Percentiles rank a stretch among this genome's conserved stretches.
Evolutionary conservation across 2,113 vertebrate genomes (phyloP).

Genomic region (Ascaphus truei): DNA sequence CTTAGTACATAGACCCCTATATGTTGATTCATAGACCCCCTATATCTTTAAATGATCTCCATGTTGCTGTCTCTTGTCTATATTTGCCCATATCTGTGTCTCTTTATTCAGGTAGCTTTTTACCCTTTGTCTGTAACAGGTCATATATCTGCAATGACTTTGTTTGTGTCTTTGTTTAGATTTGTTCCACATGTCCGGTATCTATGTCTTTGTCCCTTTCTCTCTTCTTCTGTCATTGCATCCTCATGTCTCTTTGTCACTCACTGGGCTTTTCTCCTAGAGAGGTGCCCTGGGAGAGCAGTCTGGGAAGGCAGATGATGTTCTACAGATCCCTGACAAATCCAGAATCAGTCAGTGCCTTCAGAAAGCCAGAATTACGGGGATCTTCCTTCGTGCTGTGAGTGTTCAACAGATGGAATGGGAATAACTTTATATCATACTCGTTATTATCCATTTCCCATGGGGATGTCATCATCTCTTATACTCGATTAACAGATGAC

Average conservation of each 20-base stretch:
- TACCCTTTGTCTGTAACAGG: not conserved
- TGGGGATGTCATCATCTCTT: too few relatives aligned
- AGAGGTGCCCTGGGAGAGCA: not conserved
- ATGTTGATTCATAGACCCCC: too few relatives aligned
- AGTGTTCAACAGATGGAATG: too few relatives aligned
- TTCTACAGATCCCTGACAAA: not conserved
- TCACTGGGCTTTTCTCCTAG: not conserved
- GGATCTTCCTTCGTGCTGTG: conserved; percentile 21
- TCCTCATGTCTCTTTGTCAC: not conserved
- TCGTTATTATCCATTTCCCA: too few relatives aligned
- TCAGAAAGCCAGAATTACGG: conserved; percentile 30
- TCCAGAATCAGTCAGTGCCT: conserved; percentile 14
- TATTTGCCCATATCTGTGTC: not conserved
- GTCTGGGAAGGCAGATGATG: not conserved
- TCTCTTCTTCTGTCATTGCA: not conserved
- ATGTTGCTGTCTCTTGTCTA: not conserved
- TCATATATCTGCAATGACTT: not conserved
- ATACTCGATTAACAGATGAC: too few relatives aligned
- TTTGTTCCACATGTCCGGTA: not conserved
- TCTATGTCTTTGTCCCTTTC: not conserved
- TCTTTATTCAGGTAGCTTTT: not conserved
- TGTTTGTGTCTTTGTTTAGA: not conserved
- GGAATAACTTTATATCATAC: too few relatives aligned
- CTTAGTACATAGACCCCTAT: too few relatives aligned
- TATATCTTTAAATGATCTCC: too few relatives aligned